Conservation (phyloP, 2,888 invertebrate species). For the Drosophila hawaiiensis region DNA sequence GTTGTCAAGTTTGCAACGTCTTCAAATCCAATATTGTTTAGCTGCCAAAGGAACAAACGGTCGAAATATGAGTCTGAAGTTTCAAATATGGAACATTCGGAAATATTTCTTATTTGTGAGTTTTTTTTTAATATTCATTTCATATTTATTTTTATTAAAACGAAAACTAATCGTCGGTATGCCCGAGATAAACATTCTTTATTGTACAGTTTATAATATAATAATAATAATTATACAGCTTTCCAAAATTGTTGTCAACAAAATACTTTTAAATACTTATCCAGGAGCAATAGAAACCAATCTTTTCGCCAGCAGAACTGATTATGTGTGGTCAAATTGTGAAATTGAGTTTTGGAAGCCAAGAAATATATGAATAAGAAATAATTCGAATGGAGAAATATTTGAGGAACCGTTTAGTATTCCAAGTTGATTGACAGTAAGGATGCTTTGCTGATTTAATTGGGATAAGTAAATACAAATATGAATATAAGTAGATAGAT, state of each 20-base stretch:
- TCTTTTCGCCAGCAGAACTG: background rate
- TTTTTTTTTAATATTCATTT: background rate
- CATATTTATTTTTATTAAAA: background rate
- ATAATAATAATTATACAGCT: background rate
- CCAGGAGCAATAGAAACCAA: background rate
- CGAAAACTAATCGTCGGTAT: background rate
- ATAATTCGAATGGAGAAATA: background rate
- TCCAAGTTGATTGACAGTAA: background rate
- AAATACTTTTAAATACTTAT: background rate
- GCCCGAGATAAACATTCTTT: rapidly evolving
- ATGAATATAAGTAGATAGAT: no score
- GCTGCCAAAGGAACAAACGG: background rate
- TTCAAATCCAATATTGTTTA: no score
- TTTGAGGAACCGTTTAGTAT: background rate
- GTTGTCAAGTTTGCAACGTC: no score
- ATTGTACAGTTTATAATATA: background rate
- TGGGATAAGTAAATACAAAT: background rate
- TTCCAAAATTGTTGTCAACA: background rate
- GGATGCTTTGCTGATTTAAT: background rate
- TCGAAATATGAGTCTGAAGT: background rate
- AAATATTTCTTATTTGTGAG: no score
- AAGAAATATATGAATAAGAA: background rate
- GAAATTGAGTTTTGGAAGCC: background rate
- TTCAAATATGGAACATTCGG: background rate
- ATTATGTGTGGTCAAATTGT: background rate